Base-by-base conservation (phyloP, 2,113 vertebrate genomes). In the Psephotus haematonotus region DNA sequence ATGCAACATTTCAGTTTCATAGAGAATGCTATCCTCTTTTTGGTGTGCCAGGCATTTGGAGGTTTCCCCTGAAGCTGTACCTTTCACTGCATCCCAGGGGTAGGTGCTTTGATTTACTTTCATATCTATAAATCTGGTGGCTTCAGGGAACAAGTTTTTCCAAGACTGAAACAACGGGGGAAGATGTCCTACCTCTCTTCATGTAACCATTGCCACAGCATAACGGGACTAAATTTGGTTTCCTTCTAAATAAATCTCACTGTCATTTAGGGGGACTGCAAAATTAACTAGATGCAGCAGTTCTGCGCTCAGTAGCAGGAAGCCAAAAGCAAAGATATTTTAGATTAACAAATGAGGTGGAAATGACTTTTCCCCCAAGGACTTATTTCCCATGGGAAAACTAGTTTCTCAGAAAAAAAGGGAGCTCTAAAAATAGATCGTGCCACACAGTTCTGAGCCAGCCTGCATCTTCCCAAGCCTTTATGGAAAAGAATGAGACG, bases 251-350 rank as follows among this genome's bases (percentile, higher is more conserved):
- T 90, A 97, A 97, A 91, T 85, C 82, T 94, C 92, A 49, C 79
- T 96, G 94, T 88, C 90, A 87, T 97, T 96, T 95, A 93, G 52
- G 13, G 3, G 89, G 67, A 81, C 82, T 86, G 72, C 83, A 93
- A 63, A 92, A 95, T 93, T 98, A 97, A 98, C 60, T 37, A 82
- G 91, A 96, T 93, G 87, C 95, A 97, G 93, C 97, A 97, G 89
- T 71, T 97, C 75, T 84, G 70, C 82, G 88, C 83, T 91, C 72
- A 1, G 1, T 69, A 95, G 84, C 88, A 96, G 88, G 90, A 95
- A 95, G 95, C 95, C 96, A 94, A 97, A 93, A 97, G 96, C 92
- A 96, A 95, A 92, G 82, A 95, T 92, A 81, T 95, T 97, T 97
- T 92, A 69, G 79, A 90, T 94, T 92, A 97, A 91, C 95, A 96